Conservation (phyloP, 2,797 vertebrate genomes). For the Phaenicophaeus curvirostris region DNA sequence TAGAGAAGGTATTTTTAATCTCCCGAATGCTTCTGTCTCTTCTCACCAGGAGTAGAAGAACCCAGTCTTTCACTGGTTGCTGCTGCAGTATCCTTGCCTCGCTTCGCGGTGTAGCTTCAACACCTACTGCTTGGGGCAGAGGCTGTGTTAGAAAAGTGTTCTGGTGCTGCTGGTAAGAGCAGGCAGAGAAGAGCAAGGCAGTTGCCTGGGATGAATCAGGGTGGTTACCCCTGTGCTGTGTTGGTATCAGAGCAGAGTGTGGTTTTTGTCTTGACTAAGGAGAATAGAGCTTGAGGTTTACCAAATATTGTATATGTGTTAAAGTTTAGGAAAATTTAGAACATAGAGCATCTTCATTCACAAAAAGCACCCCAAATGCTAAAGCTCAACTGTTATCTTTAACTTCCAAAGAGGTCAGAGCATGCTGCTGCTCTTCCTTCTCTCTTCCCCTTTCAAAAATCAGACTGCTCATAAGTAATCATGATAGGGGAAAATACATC, state of each 20-base stretch:
- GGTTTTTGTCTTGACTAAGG: not conserved
- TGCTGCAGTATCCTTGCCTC: constrained; percentile 9
- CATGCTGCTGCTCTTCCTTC: constrained; percentile 46
- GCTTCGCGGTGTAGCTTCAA: constrained; percentile 22
- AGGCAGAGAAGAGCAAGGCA: constrained; percentile 32
- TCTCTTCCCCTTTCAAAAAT: constrained; percentile 26
- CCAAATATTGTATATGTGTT: not conserved
- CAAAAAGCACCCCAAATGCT: not conserved
- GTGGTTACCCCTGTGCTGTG: not conserved
- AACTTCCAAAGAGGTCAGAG: constrained; percentile 27
- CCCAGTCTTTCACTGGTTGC: constrained; percentile 34
- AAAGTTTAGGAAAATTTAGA: not conserved
- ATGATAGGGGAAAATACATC: not conserved
- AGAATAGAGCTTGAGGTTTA: not conserved
- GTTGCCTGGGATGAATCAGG: not conserved
- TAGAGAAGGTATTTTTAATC: constrained; percentile 44
- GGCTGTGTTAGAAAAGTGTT: constrained; percentile 44
- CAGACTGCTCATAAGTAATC: not conserved
- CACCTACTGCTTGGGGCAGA: constrained; percentile 43
- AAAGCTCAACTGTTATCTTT: not conserved
- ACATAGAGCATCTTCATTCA: not conserved
- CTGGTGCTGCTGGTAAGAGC: constrained; percentile 51
- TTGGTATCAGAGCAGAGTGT: not conserved
- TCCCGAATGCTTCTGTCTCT: constrained; percentile 45
- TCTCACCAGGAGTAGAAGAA: constrained; percentile 47